These are phyloP conservation scores for Eulemur albifrons DNA, from an alignment of 2,797 vertebrate genomes.

Conservation along the genomic window DNA sequence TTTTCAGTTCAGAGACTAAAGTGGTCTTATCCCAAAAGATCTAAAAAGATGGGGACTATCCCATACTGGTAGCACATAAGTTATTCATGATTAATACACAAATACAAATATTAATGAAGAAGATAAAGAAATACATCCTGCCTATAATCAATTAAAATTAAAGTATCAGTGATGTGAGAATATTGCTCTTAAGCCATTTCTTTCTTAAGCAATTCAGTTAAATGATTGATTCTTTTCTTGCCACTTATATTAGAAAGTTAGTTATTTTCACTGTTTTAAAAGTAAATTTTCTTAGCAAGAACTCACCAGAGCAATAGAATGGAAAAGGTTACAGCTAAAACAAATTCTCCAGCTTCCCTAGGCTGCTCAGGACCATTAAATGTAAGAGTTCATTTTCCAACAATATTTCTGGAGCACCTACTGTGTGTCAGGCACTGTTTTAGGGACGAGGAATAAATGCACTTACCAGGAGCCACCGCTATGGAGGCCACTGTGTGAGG, in stretches of 20 bases:
- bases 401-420: constrained; percentile 10
- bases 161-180: background rate
- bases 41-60: constrained; percentile 28
- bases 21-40: constrained; percentile 42
- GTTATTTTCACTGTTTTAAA: constrained; percentile 26
- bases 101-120: constrained; percentile 43
- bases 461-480: background rate
- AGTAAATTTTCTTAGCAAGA: background rate
- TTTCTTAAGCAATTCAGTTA: background rate
- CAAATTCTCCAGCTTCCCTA: background rate
- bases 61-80: background rate
- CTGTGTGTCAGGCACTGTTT: background rate
- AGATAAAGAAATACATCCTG: constrained; percentile 17
- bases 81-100: constrained; percentile 57
- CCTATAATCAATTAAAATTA: constrained; percentile 26
- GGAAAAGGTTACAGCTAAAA: constrained; percentile 6
- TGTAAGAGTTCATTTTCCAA: constrained; percentile 11
- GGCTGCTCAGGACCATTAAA: background rate
- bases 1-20: constrained; percentile 60
- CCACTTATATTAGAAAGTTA: background rate
- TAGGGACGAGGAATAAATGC: background rate
- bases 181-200: background rate
- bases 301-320: constrained; percentile 23
- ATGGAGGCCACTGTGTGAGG: background rate
- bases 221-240: constrained; percentile 16